Evolutionary conservation across 2,113 vertebrate genomes (phyloP).

Genomic region (Bothrops jararaca): DNA sequence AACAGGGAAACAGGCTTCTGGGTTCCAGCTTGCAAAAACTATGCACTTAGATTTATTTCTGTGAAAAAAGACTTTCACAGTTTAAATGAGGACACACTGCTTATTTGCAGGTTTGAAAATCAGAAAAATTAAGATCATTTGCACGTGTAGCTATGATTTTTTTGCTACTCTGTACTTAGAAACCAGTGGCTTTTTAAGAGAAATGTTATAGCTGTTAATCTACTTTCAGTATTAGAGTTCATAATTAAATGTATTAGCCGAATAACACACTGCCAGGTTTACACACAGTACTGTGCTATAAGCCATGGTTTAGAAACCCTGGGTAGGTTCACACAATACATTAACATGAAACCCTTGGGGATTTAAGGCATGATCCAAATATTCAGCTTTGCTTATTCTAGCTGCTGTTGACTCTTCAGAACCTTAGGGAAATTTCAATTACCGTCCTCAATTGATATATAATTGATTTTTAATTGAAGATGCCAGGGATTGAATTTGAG

Average conservation of each 20-base stretch:
- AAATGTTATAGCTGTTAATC: neutral
- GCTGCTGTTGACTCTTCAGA: neutral
- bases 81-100: neutral
- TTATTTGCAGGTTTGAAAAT: neutral
- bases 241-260: neutral
- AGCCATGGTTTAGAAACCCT: neutral
- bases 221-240: neutral
- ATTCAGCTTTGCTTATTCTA: neutral
- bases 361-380: neutral
- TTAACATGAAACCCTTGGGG: neutral
- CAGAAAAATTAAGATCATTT: neutral
- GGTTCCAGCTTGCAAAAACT: conserved; percentile 50
- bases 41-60: accelerated
- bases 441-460: neutral
- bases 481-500: neutral
- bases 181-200: neutral
- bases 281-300: neutral
- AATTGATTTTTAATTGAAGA: neutral
- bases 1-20: neutral
- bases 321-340: neutral
- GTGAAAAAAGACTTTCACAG: neutral
- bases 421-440: neutral
- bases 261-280: neutral
- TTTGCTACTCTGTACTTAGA: neutral
- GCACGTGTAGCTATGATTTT: neutral